Evolutionary conservation across 2,113 vertebrate species (phyloP).

Genomic region (Henicopernis longicauda): DNA sequence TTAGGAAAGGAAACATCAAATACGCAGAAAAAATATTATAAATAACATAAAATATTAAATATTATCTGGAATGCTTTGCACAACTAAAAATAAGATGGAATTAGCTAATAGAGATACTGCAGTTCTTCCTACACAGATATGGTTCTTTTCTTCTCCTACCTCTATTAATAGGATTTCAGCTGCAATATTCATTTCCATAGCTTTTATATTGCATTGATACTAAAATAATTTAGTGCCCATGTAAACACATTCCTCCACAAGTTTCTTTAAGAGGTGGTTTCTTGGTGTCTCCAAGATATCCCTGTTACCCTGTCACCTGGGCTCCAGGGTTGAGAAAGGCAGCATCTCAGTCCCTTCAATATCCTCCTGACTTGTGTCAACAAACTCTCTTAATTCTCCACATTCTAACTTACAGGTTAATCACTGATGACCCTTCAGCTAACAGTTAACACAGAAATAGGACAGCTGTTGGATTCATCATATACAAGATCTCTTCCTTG

Average conservation of each 20-base stretch:
- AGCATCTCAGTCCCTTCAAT: background rate
- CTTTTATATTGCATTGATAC: background rate
- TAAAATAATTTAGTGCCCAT: background rate
- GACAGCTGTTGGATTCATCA: background rate
- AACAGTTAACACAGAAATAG: background rate
- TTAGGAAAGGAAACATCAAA: background rate
- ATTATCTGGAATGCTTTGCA: background rate
- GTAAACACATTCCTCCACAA: background rate
- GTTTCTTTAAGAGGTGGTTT: background rate
- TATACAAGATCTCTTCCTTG: background rate
- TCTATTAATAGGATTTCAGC: constrained; percentile 27
- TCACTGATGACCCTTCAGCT: background rate
- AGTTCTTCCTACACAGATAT: background rate
- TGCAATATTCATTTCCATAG: background rate
- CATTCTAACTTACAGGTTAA: background rate
- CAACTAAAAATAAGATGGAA: background rate
- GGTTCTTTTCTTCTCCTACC: background rate
- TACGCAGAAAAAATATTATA: background rate
- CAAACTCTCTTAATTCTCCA: background rate
- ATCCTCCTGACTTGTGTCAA: background rate
- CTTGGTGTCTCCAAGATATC: background rate
- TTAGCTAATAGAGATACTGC: background rate
- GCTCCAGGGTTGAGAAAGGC: background rate
- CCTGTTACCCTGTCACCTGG: background rate
- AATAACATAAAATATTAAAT: background rate